These are phyloP conservation scores for Arion vulgaris DNA, from an alignment of 1,140 invertebrate genomes.

Conservation along the genomic window DNA sequence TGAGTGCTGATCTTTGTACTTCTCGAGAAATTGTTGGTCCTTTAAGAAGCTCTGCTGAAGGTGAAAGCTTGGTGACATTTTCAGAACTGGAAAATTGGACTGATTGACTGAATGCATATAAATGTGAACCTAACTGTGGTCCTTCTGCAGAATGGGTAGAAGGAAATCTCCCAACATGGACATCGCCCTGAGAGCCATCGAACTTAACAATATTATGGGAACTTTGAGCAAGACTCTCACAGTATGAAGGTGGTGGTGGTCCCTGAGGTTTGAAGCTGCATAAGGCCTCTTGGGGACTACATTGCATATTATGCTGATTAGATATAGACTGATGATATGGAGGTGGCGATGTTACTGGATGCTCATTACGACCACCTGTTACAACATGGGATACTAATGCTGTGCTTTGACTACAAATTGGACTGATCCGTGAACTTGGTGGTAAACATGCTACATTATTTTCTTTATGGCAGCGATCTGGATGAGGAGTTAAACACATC, in stretches of 20 bases:
- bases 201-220: not conserved
- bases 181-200: not conserved
- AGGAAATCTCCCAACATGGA: not conserved
- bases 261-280: not conserved
- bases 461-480: not conserved
- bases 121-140: too few relatives aligned
- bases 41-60: not conserved
- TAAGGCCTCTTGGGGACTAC: not conserved
- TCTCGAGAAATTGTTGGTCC: not conserved
- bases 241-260: not conserved
- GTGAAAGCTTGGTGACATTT: not conserved
- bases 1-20: not conserved
- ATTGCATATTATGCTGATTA: not conserved
- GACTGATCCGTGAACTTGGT: not conserved
- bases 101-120: not conserved
- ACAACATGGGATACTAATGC: not conserved
- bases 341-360: not conserved
- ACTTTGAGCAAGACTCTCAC: slow-evolving; percentile 5
- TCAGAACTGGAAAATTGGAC: not conserved
- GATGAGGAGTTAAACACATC: not conserved
- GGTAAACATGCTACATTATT: not conserved
- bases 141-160: not conserved
- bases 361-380: not conserved
- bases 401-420: not conserved
- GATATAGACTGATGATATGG: not conserved